A percentile compares a stretch with the other conserved stretches of the same genome.
These are phyloP conservation scores for Fissipunctia ypsillon DNA, from an alignment of 2,888 invertebrate genomes.

Conservation along the genomic window DNA sequence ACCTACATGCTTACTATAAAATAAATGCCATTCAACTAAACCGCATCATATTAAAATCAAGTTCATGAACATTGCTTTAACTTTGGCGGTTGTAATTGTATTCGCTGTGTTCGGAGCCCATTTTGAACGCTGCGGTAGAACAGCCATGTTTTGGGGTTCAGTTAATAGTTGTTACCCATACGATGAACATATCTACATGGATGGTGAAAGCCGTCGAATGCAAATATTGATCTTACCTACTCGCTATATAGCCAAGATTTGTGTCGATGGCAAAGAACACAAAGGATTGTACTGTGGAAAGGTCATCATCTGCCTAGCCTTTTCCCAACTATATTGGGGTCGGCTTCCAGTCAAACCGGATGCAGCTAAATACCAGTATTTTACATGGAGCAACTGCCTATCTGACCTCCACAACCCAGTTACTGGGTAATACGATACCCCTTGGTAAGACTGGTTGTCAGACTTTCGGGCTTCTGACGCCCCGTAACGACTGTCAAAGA, in stretches of 20 bases:
- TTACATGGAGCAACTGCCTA: too few species aligned
- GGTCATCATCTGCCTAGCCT: too few species aligned
- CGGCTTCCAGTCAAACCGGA: too few species aligned
- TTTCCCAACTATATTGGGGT: too few species aligned
- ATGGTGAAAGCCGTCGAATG: too few species aligned
- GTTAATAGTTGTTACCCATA: neutral
- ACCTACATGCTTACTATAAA: slow-evolving; percentile 2
- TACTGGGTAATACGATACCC: too few species aligned
- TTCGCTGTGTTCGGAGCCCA: neutral
- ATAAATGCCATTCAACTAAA: neutral
- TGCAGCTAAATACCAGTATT: too few species aligned
- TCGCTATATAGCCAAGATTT: neutral
- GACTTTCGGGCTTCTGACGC: too few species aligned
- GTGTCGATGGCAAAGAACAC: neutral
- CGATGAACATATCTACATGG: neutral
- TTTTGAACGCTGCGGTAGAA: neutral
- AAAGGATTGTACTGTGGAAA: neutral
- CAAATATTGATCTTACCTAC: neutral
- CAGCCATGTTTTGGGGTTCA: neutral
- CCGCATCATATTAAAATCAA: neutral
- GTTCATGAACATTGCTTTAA: neutral
- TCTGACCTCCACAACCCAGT: too few species aligned
- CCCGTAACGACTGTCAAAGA: too few species aligned
- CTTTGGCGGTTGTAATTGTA: neutral
- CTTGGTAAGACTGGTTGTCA: too few species aligned